Evolutionary conservation across 2,888 invertebrate species (phyloP).

Genomic region (Stenchaetothrips biformis): DNA sequence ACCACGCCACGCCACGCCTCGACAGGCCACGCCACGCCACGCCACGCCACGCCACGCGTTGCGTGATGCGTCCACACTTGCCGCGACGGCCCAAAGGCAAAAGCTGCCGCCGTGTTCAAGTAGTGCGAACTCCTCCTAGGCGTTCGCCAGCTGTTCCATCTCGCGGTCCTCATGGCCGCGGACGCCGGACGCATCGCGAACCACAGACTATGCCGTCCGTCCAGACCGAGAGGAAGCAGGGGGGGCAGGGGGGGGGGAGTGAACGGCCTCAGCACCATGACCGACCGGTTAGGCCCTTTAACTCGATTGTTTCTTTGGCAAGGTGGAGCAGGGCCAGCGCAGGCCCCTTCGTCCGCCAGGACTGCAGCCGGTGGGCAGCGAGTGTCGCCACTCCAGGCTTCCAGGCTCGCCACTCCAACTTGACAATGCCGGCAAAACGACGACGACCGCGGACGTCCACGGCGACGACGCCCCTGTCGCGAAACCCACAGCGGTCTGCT

Average conservation of each 20-base stretch:
- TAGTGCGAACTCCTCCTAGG: not conserved
- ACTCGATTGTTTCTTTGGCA: conserved; percentile 16
- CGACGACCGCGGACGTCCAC: no score
- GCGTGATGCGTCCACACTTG: not conserved
- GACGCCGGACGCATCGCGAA: no score
- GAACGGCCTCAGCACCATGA: not conserved
- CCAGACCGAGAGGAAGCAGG: not conserved
- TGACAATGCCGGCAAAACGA: no score
- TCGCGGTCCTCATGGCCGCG: no score
- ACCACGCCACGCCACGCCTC: not conserved
- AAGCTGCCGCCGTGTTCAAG: not conserved
- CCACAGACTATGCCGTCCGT: no score
- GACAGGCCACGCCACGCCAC: not conserved
- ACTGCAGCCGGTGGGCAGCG: no score
- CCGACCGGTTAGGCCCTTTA: conserved; percentile 22
- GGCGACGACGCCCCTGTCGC: no score
- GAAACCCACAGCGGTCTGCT: no score
- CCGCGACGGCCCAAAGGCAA: not conserved
- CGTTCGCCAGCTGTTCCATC: no score
- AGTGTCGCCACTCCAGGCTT: no score
- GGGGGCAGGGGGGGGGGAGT: not conserved
- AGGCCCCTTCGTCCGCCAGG: no score
- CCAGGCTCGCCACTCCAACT: no score
- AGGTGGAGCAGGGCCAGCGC: not conserved
- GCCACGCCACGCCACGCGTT: not conserved